Evolutionary conservation across 2,888 invertebrate genomes (phyloP).

Genomic region (Chaitophorus viminalis): DNA sequence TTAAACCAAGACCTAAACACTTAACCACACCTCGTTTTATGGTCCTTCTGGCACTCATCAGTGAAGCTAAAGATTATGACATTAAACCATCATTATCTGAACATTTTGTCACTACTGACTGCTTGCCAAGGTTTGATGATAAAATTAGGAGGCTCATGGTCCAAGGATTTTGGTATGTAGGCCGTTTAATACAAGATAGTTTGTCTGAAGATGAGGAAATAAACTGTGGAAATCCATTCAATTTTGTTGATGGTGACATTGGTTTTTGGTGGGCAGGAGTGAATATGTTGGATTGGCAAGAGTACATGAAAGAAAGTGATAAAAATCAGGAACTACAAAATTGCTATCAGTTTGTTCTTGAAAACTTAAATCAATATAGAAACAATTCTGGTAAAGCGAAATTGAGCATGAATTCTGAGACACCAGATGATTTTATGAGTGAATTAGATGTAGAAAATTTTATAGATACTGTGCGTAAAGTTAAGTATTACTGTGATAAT

Average conservation of each 20-base stretch:
- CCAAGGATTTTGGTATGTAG: conserved; percentile 62
- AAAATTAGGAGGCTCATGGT: conserved; percentile 58
- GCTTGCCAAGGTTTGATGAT: conserved; percentile 36
- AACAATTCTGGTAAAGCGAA: conserved; percentile 17
- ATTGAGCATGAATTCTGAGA: conserved; percentile 40
- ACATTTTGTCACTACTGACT: conserved; percentile 36
- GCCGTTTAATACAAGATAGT: conserved; percentile 62
- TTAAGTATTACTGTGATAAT: conserved; percentile 13
- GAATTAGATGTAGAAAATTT: conserved; percentile 59
- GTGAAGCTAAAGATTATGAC: conserved; percentile 54
- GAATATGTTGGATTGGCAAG: conserved; percentile 62
- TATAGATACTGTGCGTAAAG: conserved; percentile 47
- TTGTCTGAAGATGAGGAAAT: conserved; percentile 58
- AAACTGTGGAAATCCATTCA: conserved; percentile 62
- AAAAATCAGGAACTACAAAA: background rate
- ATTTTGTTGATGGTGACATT: conserved; percentile 62
- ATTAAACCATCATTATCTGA: conserved; percentile 44
- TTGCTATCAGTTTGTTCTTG: conserved; percentile 55
- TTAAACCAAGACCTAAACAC: conserved; percentile 50
- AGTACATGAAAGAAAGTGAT: conserved; percentile 36
- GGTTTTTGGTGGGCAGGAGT: conserved; percentile 63
- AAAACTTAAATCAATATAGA: conserved; percentile 27
- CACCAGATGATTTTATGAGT: conserved; percentile 57
- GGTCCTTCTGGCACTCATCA: conserved; percentile 49
- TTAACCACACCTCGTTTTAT: conserved; percentile 57